Evolutionary conservation across 2,113 vertebrate species (phyloP), one percentile per base, ranked within the genome.

Genomic region (Chunga burmeisteri): DNA sequence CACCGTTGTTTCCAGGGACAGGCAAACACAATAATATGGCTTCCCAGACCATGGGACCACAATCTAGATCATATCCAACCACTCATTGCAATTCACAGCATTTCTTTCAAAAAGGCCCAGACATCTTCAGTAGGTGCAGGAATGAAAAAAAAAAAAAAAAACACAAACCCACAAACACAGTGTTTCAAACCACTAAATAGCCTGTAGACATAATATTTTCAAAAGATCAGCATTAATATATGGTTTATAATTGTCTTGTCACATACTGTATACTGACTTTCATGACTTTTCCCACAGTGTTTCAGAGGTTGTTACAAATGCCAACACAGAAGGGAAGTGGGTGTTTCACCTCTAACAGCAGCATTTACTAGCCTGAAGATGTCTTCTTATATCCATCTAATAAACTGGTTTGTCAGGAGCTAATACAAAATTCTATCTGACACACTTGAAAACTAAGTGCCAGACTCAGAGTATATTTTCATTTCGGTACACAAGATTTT

Each of bases 371-470:
- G 84, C 86, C 84, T 85, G 66, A 88, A 93, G 81, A 95, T 89
- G 49, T 94, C 93, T 75, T 85, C 80, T 93, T 82, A 73, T 58
- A 94, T 58, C 62, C 66, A 80, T 80, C 77, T 85, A 94, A 95
- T 89, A 95, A 95, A 91, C 89, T 70, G 70, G n/a, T 87, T 95
- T 93, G 84, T 94, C 91, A 94, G 84, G 82, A 91, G 81, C 66
- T 94, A 94, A 95, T 53, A 87, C 1, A 10, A 91, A 95, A 94
- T 85, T 90, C 78, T 20, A 70, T 72, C 74, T 88, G 92, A 92
- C 85, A 86, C 44, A 65, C 67, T 87, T 93, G 83, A 97, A 94
- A 95, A 70, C 78, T 67, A 81, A 94, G 75, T 84, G 85, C 59
- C 75, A 94, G 71, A 16, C 81, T 79, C 66, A 8, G 73, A 81